Base-by-base conservation (phyloP, 1,140 invertebrate genomes). In the Mactra quadrangularis region DNA sequence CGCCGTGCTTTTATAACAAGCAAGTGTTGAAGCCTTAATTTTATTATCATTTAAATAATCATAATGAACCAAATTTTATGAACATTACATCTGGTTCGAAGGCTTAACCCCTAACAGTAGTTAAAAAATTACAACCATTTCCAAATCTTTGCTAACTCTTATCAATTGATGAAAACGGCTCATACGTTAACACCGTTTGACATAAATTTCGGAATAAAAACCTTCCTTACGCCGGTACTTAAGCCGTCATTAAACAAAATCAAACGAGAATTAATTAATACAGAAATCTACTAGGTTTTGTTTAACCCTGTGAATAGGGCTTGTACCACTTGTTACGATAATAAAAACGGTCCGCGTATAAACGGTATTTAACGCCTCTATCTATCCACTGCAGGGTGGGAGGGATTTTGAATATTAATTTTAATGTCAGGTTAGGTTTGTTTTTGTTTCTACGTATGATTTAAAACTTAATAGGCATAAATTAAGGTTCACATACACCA, bases 261-360 rank as follows among this genome's bases (percentile, higher is more conserved):
- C 75, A 77, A 77, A 77, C 75, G 52, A 66, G 62, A 77, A 77
- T 77, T 77, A 77, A 77, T 77, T 77, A 77, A 77, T 77, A 77
- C 75, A 53, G 75, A 66, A 77, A 77, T 77, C 75, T 77, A 53
- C 35, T 17, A 53, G 41, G 57, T 64, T 64, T 77, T 77, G 68
- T 71, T 33, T 11, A 71, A 41, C 29, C 68, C 25, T 71, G 47
- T 66, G 62, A 66, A 66, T 35, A 27, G 22, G 7, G 22, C 38
- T 1, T 25, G 41, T 38, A 66, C 41, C 62, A 66, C 62, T 66
- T 66, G 62, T 66, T 66, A n/a, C 35, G 41, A 33, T 66, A 66
- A 66, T 66, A 66, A 66, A 66, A 66, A n/a, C n/a, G 7, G 62
- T 66, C 62, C 35, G 38, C 38, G 62, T 66, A 41, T 45, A 41